Percentiles rank a stretch among this genome's conserved stretches.
Conservation (phyloP, 2,113 vertebrate genomes). For the Lamprotornis superbus region DNA sequence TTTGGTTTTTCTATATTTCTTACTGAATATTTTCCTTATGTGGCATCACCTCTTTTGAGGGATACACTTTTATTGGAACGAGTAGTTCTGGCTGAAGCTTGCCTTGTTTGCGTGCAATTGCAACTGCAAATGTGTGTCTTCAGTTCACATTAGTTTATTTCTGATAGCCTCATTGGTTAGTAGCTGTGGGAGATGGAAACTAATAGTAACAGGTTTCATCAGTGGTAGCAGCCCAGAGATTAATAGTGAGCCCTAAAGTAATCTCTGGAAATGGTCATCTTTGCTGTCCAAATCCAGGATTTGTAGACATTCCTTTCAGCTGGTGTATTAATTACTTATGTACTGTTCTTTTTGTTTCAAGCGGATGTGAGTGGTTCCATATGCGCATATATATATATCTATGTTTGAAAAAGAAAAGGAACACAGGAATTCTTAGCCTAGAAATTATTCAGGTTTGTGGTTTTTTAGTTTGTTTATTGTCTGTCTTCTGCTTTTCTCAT, state of each 20-base stretch:
- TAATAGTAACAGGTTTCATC: neutral
- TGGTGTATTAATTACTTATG: neutral
- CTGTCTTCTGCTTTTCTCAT: neutral
- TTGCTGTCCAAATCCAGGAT: neutral
- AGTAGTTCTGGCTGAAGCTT: neutral
- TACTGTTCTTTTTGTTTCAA: neutral
- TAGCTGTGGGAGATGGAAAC: neutral
- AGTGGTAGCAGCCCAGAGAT: neutral
- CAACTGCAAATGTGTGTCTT: neutral
- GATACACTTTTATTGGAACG: neutral
- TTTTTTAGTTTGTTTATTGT: neutral
- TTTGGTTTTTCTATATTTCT: neutral
- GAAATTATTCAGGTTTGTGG: neutral
- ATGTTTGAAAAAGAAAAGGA: neutral
- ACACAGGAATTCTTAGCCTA: neutral
- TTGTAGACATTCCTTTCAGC: neutral
- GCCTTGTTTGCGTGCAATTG: neutral
- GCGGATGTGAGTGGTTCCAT: neutral
- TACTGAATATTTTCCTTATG: neutral
- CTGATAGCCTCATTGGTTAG: neutral
- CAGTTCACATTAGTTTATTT: neutral
- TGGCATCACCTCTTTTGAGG: rapidly evolving
- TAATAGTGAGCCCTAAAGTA: neutral
- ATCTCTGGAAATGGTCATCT: neutral
- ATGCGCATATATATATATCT: neutral